Evolutionary conservation across 2,888 invertebrate species (phyloP).

Genomic region (Caenorhabditis panamensis): DNA sequence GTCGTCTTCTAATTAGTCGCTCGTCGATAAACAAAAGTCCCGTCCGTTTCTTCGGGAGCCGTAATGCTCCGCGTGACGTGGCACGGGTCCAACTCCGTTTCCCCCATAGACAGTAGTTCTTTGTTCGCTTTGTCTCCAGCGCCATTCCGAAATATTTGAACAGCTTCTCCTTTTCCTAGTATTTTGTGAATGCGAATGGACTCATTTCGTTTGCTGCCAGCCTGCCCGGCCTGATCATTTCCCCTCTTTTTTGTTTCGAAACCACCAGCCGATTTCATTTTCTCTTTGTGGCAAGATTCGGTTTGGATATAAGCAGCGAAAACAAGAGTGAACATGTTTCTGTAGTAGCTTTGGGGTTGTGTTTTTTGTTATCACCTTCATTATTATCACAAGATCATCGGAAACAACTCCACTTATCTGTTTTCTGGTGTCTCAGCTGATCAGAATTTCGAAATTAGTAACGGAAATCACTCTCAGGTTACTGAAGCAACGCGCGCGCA

Average conservation of each 20-base stretch:
- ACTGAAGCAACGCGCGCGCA: too few species aligned
- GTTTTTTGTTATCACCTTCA: neutral
- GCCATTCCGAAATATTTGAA: conserved; percentile 60
- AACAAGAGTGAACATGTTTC: neutral
- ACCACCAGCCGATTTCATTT: too few species aligned
- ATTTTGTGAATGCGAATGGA: conserved; percentile 41
- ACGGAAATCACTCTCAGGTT: too few species aligned
- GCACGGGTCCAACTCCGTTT: neutral
- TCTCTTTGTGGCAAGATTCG: neutral
- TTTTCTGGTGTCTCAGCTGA: too few species aligned
- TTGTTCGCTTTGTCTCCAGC: conserved; percentile 60
- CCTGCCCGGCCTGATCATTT: conserved; percentile 30
- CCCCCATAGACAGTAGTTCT: conserved; percentile 38
- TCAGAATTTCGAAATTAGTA: too few species aligned
- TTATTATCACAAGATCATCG: neutral
- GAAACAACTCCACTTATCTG: neutral
- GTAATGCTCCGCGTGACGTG: conserved; percentile 23
- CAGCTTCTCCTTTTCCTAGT: conserved; percentile 54
- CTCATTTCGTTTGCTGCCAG: conserved; percentile 14
- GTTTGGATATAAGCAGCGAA: neutral
- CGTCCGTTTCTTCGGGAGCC: neutral
- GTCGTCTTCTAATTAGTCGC: conserved; percentile 27
- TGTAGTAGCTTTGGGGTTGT: neutral
- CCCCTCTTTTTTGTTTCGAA: conserved; percentile 6
- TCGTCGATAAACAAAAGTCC: conserved; percentile 1